Conservation (phyloP, 2,113 vertebrate species). For the Apteryx owenii region DNA sequence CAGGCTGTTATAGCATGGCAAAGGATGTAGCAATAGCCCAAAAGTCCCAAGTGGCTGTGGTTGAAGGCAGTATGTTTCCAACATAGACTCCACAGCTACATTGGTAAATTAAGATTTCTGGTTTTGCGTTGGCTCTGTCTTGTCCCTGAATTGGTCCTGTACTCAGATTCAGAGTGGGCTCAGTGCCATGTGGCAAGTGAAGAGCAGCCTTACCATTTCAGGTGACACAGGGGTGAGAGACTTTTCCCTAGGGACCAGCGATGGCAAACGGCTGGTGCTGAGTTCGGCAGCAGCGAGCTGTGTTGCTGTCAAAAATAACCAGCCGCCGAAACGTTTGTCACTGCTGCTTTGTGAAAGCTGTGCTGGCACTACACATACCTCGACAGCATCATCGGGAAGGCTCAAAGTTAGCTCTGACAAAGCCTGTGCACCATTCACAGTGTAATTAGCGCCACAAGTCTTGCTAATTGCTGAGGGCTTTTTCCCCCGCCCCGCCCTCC, state of each 20-base stretch:
- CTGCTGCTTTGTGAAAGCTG: neutral
- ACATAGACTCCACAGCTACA: fast-evolving
- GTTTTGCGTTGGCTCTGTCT: neutral
- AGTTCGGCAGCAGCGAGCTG: fast-evolving
- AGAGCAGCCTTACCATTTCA: neutral
- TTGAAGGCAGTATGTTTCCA: neutral
- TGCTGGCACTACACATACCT: neutral
- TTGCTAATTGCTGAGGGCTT: constrained; percentile 40
- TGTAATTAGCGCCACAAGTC: constrained; percentile 69
- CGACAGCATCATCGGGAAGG: neutral
- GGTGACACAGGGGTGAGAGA: fast-evolving
- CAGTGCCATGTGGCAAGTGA: neutral
- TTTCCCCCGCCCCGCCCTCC: neutral
- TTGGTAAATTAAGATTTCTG: neutral
- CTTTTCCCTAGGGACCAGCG: neutral
- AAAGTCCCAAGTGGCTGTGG: neutral
- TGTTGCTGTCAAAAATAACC: constrained; percentile 30
- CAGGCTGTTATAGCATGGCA: neutral
- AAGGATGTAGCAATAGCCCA: fast-evolving
- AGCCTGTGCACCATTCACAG: constrained; percentile 31
- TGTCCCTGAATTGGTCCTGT: neutral
- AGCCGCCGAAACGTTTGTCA: constrained; percentile 33
- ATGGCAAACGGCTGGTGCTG: neutral
- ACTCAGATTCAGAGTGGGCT: neutral
- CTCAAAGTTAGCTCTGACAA: constrained; percentile 10